Conservation (phyloP, 2,113 vertebrate species). For the Strigops habroptila region DNA sequence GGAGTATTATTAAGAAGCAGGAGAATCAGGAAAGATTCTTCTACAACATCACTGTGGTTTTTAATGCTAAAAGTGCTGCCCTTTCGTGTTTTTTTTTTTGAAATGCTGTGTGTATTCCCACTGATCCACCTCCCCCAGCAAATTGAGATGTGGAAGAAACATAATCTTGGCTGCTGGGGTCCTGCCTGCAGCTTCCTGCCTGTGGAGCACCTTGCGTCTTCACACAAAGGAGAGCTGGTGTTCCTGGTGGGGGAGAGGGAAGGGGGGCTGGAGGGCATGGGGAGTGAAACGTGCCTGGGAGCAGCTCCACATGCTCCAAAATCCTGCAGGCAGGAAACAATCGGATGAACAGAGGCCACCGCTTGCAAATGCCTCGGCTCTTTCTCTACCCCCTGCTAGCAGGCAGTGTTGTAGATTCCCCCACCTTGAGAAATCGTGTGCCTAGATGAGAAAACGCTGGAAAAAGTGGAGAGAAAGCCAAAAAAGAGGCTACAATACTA, state of each 20-base stretch:
- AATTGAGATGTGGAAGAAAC: background rate
- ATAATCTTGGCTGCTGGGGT: background rate
- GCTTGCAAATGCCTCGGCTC: background rate
- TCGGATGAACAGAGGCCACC: background rate
- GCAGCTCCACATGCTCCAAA: constrained; percentile 43
- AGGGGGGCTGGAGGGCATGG: background rate
- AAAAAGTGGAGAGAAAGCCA: background rate
- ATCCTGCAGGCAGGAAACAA: constrained; percentile 9
- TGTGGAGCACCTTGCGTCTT: background rate
- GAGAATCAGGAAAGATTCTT: background rate
- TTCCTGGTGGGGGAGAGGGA: background rate
- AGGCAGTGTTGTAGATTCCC: background rate
- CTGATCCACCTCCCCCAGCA: background rate
- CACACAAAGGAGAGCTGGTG: constrained; percentile 21
- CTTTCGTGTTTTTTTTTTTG: background rate
- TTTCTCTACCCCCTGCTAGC: background rate
- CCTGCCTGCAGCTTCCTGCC: background rate
- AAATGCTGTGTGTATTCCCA: background rate
- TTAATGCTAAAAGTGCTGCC: background rate
- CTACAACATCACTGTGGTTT: background rate
- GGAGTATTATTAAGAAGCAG: background rate
- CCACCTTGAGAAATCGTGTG: background rate
- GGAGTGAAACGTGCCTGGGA: constrained; percentile 42
- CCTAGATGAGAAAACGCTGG: background rate
- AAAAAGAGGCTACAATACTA: background rate